Evolutionary conservation across 1,140 invertebrate genomes (phyloP).

Genomic region (Heliothis virescens): DNA sequence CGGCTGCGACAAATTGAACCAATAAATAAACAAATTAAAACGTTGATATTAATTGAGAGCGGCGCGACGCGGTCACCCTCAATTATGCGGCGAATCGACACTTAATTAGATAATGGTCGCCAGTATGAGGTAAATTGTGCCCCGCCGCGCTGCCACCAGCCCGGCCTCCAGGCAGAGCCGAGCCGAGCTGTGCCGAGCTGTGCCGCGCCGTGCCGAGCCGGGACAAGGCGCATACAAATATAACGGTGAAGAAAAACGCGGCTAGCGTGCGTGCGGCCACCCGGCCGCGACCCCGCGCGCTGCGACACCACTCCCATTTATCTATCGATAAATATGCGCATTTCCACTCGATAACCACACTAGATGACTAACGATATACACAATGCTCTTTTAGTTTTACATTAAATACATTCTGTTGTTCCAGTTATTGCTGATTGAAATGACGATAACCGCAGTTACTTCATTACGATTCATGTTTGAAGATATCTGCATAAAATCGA

Average conservation of each 20-base stretch:
- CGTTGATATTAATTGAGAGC: conserved; percentile 43
- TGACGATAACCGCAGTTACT: background rate
- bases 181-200: too few species aligned
- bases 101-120: conserved; percentile 44
- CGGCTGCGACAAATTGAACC: conserved; percentile 25
- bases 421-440: conserved; percentile 1
- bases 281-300: conserved; percentile 54
- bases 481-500: conserved; percentile 18
- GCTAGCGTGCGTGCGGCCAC: conserved; percentile 59
- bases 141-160: conserved; percentile 16
- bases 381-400: conserved; percentile 6
- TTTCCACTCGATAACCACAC: conserved; percentile 23
- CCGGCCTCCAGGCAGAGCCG: too few species aligned
- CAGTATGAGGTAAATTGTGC: conserved; percentile 43
- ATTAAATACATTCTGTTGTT: background rate
- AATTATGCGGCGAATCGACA: conserved; percentile 26
- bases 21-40: conserved; percentile 49
- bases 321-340: conserved; percentile 18
- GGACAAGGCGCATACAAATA: conserved; percentile 51
- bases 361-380: conserved; percentile 14
- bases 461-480: conserved; percentile 3
- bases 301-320: conserved; percentile 19
- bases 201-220: background rate
- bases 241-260: conserved; percentile 51
- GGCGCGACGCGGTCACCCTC: conserved; percentile 26